Percentiles rank a stretch among this genome's conserved stretches.
These are phyloP conservation scores for Prochilodus magdalenae DNA, from an alignment of 2,113 vertebrate genomes.

Conservation along the genomic window DNA sequence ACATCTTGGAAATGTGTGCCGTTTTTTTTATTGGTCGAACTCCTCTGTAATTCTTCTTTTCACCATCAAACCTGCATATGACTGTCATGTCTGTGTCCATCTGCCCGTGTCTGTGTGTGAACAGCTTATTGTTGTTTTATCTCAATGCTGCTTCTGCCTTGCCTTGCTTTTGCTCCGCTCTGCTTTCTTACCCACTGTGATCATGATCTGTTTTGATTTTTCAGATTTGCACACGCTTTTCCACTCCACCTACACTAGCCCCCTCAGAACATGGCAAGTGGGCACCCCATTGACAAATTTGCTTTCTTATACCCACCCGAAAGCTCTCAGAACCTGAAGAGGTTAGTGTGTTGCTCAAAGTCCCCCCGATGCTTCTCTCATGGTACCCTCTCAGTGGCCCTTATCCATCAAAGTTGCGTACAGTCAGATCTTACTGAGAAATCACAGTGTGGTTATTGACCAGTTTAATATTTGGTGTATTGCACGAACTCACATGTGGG, in stretches of 20 bases:
- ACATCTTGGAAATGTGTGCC: no score
- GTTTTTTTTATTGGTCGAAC: no score
- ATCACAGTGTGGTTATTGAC: no score
- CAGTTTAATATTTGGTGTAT: no score
- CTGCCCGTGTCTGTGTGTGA: slow-evolving; percentile 9
- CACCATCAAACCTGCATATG: slow-evolving; percentile 6
- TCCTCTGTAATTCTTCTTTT: not conserved
- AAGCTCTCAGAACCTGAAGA: slow-evolving; percentile 51
- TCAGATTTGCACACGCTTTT: slow-evolving; percentile 50
- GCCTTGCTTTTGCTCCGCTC: slow-evolving; percentile 28
- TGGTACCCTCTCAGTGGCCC: not conserved
- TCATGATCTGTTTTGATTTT: slow-evolving; percentile 48
- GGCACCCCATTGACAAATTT: slow-evolving; percentile 51
- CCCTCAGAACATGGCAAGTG: slow-evolving; percentile 50
- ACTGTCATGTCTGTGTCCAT: slow-evolving; percentile 7
- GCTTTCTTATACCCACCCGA: slow-evolving; percentile 47
- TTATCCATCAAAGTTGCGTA: no score
- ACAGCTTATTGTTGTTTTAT: slow-evolving; percentile 6
- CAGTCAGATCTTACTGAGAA: no score
- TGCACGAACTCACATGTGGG: no score
- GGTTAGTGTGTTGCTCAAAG: slow-evolving; percentile 45
- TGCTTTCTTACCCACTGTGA: slow-evolving; percentile 16
- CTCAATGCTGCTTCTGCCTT: slow-evolving; percentile 29
- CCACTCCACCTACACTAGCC: slow-evolving; percentile 47
- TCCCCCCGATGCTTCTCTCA: not conserved